phyloP scores from a whole-genome alignment of 1,140 invertebrate species.

The Cryptotermes secundus region DNA sequence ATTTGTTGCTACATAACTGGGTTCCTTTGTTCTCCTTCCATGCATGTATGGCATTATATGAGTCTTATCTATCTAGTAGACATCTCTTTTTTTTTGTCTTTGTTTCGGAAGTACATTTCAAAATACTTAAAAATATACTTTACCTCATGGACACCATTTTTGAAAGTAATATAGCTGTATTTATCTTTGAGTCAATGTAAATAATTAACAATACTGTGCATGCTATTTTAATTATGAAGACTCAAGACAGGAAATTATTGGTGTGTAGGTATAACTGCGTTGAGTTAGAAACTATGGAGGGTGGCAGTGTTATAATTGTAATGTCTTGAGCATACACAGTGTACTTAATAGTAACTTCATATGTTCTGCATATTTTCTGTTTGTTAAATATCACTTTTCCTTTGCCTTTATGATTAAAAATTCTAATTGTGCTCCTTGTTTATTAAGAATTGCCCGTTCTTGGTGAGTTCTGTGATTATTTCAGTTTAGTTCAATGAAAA shows the following conservation, averaged over 20 bases:
- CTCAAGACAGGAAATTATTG: background rate
- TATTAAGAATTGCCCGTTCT: no score
- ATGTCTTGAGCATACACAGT: no score
- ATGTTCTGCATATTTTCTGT: no score
- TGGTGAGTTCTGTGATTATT: no score
- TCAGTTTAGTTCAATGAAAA: no score
- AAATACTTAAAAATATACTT: background rate
- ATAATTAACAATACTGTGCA: background rate
- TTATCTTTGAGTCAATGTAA: background rate
- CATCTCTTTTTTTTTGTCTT: background rate
- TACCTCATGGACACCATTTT: background rate
- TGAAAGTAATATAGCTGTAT: background rate
- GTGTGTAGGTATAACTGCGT: background rate
- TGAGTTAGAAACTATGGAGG: no score
- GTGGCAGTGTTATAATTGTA: no score
- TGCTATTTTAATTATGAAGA: background rate
- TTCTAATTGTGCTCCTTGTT: no score
- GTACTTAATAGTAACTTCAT: no score
- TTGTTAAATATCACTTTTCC: no score
- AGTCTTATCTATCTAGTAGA: background rate
- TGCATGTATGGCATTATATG: background rate
- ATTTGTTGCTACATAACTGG: background rate
- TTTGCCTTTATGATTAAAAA: no score
- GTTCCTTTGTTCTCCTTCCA: background rate
- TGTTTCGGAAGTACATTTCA: background rate